These are phyloP conservation scores for Clivina fossor DNA, from an alignment of 2,888 invertebrate species.

Conservation along the genomic window DNA sequence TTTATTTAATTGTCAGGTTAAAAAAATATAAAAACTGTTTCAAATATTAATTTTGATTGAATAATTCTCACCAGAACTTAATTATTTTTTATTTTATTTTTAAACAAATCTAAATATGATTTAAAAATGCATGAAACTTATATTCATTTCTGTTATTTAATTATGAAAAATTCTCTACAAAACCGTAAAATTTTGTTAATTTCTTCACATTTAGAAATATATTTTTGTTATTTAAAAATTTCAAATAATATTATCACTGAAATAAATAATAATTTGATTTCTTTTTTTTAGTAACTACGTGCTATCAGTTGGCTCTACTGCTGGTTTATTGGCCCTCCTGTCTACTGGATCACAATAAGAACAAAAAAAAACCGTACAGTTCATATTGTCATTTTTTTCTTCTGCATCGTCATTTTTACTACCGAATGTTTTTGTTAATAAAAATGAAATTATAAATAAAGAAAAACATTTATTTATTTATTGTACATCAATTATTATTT, in stretches of 20 bases:
- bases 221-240: slow-evolving; percentile 1
- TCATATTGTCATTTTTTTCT: slow-evolving; percentile 31
- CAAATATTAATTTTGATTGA: no score
- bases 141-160: no score
- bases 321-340: slow-evolving; percentile 88
- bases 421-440: slow-evolving; percentile 17
- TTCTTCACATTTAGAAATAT: background rate
- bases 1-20: no score
- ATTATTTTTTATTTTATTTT: no score
- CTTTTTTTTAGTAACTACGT: slow-evolving; percentile 75
- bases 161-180: slow-evolving; percentile 44
- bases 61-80: no score
- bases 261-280: slow-evolving; percentile 6
- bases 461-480: slow-evolving; percentile 30
- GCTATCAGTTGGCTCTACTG: slow-evolving; percentile 84
- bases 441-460: slow-evolving; percentile 19
- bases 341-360: slow-evolving; percentile 86
- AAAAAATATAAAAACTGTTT: no score
- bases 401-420: slow-evolving; percentile 13
- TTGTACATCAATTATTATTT: slow-evolving; percentile 27
- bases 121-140: no score
- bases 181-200: background rate
- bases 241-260: background rate
- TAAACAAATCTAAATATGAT: no score
- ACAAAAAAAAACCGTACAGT: slow-evolving; percentile 42